Conservation (phyloP, 2,888 invertebrate species). For the Campopleginae sp. region DNA sequence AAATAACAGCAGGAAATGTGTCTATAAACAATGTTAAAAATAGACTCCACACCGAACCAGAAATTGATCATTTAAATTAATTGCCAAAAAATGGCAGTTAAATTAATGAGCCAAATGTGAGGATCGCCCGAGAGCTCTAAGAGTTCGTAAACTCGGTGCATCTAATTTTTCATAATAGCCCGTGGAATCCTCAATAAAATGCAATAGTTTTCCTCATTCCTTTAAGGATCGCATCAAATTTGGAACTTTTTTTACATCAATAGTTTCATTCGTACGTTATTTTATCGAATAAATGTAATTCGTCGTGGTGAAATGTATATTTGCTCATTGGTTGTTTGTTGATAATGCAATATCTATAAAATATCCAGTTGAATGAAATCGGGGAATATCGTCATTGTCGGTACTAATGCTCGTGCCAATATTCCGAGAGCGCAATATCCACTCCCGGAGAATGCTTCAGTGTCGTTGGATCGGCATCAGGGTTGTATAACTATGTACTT, state of each 20-base stretch:
- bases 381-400: conserved; percentile 70
- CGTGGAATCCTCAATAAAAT: background rate
- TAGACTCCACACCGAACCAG: background rate
- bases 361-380: conserved; percentile 44
- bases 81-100: too few relatives aligned
- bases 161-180: background rate
- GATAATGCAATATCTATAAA: conserved; percentile 17
- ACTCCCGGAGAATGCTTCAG: conserved; percentile 51
- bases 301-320: background rate
- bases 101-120: too few relatives aligned
- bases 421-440: conserved; percentile 70
- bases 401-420: conserved; percentile 78
- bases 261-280: background rate
- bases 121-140: too few relatives aligned
- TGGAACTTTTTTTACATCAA: background rate
- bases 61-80: background rate
- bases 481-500: conserved; percentile 43
- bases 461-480: conserved; percentile 27
- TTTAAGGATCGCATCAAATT: background rate
- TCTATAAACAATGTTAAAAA: background rate
- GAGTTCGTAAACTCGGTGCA: background rate
- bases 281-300: background rate
- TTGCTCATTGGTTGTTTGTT: background rate
- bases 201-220: background rate
- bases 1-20: background rate